Evolutionary conservation across 2,113 vertebrate species (phyloP), one percentile per base, ranked within the genome.

Genomic region (Sander lucioperca): DNA sequence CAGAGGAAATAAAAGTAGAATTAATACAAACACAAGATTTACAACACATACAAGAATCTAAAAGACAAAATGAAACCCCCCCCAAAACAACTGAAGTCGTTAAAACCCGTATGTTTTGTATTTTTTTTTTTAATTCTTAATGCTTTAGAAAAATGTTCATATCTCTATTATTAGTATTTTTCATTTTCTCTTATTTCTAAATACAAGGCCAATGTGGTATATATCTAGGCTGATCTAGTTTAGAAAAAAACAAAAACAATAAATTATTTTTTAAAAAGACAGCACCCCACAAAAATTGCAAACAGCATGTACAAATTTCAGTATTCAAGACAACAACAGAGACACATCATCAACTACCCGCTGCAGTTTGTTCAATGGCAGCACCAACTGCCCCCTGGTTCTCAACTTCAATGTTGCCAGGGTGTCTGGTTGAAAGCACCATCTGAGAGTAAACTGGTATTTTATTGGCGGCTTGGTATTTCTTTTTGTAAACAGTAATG

Each of bases 151-250:
- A 96, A 96, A 94, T 91, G 89, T 94, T 94, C 93, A 94, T 95
- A 93, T 91, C 94, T 96, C 91, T 95, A 94, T 95, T 93, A 95
- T 95, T 95, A 95, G 94, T 96, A 95, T 94, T 95, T 94, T 94
- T 92, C 86, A 91, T 94, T 94, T 95, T 87, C 91, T 95, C 89
- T 94, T 82, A 94, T 94, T 93, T 94, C 94, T 96, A 96, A 96
- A 96, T 96, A 96, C 94, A 96, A 96, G 96, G 96, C 96, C 96
- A 96, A 96, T 95, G 95, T 95, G 96, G 95, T 96, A 95, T 96
- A 95, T 94, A 94, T 94, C 94, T 96, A 96, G 92, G 92, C 93
- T 93, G 91, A 93, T 94, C 93, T 95, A 95, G 93, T 93, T 94
- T 91, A 86, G 82, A 92, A 93, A 94, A 89, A 86, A 86, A 88